A percentile compares a stretch with the other conserved stretches of the same genome.
Evolutionary conservation across 2,888 invertebrate genomes (phyloP).

Genomic region (Horisme vitalbata): DNA sequence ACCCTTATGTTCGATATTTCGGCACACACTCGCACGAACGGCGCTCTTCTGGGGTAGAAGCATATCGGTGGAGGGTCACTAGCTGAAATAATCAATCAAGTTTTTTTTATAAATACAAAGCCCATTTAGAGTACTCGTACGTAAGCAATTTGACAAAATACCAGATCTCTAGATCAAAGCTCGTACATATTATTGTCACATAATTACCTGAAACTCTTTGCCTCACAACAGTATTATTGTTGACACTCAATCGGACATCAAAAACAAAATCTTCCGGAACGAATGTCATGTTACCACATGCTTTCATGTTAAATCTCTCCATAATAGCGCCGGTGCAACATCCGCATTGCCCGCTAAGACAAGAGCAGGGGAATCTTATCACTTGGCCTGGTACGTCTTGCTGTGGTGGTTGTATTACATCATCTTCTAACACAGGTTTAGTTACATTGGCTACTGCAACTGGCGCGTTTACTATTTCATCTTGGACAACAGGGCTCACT

Average conservation of each 20-base stretch:
- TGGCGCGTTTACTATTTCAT: conserved; percentile 33
- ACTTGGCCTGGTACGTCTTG: conserved; percentile 69
- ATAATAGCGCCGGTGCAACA: conserved; percentile 87
- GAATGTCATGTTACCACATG: conserved; percentile 90
- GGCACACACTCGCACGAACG: conserved; percentile 87
- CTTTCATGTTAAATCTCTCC: conserved; percentile 86
- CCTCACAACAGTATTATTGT: conserved; percentile 87
- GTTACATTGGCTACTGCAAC: conserved; percentile 39
- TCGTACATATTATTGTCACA: background rate
- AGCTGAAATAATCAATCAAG: conserved; percentile 71
- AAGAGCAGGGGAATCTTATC: conserved; percentile 84
- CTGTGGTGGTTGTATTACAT: conserved; percentile 38
- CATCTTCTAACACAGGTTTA: conserved; percentile 50
- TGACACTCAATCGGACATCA: conserved; percentile 87
- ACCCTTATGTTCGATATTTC: conserved; percentile 91
- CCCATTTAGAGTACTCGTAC: too few species aligned
- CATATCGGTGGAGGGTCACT: conserved; percentile 89
- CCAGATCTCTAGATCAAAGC: too few species aligned
- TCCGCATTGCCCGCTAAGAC: conserved; percentile 84
- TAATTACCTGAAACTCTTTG: conserved; percentile 88
- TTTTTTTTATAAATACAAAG: too few species aligned
- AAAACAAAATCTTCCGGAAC: conserved; percentile 92
- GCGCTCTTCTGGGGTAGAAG: conserved; percentile 87
- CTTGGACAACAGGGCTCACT: conserved; percentile 33
- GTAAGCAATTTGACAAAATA: too few species aligned